phyloP scores from a whole-genome alignment of 2,113 vertebrate species.

The Syngnathoides biaculeatus region DNA sequence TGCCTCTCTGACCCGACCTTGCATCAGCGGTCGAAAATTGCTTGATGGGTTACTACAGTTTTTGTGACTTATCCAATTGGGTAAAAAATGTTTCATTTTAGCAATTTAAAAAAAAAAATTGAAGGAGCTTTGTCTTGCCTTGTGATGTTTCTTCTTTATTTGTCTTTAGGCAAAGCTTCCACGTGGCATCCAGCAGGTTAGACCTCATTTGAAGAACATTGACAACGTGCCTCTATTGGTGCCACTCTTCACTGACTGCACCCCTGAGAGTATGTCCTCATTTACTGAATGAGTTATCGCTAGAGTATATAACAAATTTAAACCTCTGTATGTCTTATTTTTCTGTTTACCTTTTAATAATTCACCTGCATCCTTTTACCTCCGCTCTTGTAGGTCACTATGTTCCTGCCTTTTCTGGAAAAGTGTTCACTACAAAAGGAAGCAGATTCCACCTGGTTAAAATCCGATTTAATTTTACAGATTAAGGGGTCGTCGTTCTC shows the following conservation, averaged over 20 bases:
- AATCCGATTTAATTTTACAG: no score
- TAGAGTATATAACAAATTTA: neutral
- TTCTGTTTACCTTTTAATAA: no score
- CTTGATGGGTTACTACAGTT: no score
- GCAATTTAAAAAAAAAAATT: neutral
- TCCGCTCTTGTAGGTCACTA: no score
- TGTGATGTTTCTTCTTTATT: neutral
- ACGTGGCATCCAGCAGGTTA: slow-evolving; percentile 95
- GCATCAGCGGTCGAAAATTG: no score
- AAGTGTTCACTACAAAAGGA: no score
- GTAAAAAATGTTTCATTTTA: neutral
- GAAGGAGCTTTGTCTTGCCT: neutral
- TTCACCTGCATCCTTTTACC: no score
- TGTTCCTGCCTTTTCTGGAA: no score
- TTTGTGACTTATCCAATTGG: neutral
- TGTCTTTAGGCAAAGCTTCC: slow-evolving; percentile 89
- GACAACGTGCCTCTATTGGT: slow-evolving; percentile 97
- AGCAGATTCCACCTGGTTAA: no score
- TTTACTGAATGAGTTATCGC: neutral
- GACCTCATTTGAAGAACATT: slow-evolving; percentile 96
- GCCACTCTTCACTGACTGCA: slow-evolving; percentile 97
- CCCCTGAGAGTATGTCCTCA: slow-evolving; percentile 86
- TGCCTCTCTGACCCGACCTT: no score
- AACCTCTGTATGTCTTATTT: neutral
- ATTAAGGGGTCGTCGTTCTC: no score